Conservation (phyloP, 2,113 vertebrate species). For the Oceanites oceanicus region DNA sequence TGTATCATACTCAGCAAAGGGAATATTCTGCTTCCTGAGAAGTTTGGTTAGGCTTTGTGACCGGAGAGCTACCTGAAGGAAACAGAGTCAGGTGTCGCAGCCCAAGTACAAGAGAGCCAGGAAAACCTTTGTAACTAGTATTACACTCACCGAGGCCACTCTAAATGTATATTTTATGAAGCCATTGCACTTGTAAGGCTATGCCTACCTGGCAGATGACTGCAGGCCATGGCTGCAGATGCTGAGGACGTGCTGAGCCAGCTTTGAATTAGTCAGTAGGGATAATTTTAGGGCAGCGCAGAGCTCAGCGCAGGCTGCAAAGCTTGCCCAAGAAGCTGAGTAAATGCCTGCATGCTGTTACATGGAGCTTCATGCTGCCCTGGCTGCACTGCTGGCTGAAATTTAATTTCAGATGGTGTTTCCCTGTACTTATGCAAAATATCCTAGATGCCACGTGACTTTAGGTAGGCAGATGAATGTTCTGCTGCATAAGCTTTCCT, state of each 20-base stretch:
- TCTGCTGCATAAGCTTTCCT: not conserved
- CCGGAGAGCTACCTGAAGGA: slow-evolving; percentile 74
- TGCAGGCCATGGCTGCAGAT: not conserved
- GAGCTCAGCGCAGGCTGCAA: not conserved
- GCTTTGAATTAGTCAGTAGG: not conserved
- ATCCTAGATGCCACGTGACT: not conserved
- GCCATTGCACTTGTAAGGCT: not conserved
- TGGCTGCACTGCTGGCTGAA: not conserved
- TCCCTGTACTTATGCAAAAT: slow-evolving; percentile 3
- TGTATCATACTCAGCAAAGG: slow-evolving; percentile 40
- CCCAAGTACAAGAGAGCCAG: not conserved
- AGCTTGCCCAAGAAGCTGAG: slow-evolving; percentile 9
- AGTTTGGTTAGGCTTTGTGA: slow-evolving; percentile 78
- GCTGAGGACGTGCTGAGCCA: not conserved
- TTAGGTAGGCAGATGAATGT: not conserved
- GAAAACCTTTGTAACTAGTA: not conserved
- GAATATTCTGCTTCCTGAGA: slow-evolving; percentile 66
- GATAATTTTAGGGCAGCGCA: slow-evolving; percentile 32
- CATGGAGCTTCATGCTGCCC: not conserved
- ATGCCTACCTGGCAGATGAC: not conserved
- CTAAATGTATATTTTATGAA: not conserved
- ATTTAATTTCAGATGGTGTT: not conserved
- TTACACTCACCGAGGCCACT: not conserved
- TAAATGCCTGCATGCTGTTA: not conserved
- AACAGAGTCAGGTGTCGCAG: not conserved